phyloP scores from a whole-genome alignment of 2,113 vertebrate genomes.

The Xenus cinereus region DNA sequence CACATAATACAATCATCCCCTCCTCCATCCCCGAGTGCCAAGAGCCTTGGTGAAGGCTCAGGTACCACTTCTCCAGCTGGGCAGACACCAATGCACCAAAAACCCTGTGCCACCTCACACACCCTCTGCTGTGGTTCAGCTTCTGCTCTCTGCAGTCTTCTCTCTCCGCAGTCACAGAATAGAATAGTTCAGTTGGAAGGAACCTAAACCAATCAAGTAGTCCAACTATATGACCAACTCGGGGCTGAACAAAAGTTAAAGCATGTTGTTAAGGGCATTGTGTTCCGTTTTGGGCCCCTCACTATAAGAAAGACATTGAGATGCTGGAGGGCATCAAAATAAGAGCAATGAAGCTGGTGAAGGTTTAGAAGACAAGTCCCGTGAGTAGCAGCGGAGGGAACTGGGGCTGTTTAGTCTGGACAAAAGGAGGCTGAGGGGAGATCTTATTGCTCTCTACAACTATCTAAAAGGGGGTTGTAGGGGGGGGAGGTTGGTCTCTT shows the following conservation, averaged over 20 bases:
- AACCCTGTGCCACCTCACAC: background rate
- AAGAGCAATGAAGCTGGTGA: background rate
- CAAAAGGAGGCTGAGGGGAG: background rate
- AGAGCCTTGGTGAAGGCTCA: accelerated
- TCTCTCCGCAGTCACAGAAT: background rate
- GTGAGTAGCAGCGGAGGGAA: background rate
- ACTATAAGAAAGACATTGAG: background rate
- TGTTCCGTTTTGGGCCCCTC: background rate
- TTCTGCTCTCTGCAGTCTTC: background rate
- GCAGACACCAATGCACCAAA: background rate
- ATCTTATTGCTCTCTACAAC: background rate
- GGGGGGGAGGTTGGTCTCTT: background rate
- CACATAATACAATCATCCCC: too few relatives aligned
- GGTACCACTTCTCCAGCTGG: background rate
- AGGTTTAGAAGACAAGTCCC: background rate
- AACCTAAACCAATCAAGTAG: background rate
- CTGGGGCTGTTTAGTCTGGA: background rate
- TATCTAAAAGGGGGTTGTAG: background rate
- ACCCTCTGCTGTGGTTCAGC: background rate
- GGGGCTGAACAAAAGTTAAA: background rate
- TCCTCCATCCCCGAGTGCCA: background rate
- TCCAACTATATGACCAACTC: background rate
- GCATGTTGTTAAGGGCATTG: background rate
- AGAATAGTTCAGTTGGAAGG: background rate
- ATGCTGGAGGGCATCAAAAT: background rate